Evolutionary conservation across 2,113 vertebrate genomes (phyloP).

Genomic region (Uria lomvia): DNA sequence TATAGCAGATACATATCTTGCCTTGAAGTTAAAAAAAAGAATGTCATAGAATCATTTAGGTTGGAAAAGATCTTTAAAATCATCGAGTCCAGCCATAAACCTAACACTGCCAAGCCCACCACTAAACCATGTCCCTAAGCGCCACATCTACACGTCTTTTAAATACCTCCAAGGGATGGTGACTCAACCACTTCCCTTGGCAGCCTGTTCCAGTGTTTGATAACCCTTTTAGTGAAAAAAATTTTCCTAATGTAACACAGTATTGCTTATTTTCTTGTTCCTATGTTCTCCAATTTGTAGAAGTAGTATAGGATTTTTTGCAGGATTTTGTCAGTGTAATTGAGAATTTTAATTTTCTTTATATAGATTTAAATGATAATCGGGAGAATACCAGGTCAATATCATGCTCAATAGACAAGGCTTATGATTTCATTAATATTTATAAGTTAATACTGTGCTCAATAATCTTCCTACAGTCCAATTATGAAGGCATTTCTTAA

Average conservation of each 20-base stretch:
- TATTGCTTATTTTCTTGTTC: background rate
- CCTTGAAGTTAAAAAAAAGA: background rate
- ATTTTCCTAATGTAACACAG: background rate
- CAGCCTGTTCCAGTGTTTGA: background rate
- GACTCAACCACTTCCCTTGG: background rate
- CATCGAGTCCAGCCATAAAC: background rate
- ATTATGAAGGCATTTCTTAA: background rate
- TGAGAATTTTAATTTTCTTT: background rate
- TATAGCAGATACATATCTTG: background rate
- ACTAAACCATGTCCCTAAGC: background rate
- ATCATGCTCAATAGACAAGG: background rate
- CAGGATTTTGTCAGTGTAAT: background rate
- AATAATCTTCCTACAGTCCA: background rate
- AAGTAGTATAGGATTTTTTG: background rate
- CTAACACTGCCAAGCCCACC: background rate
- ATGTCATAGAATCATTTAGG: background rate
- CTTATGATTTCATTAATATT: constrained; percentile 38
- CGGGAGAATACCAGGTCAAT: background rate
- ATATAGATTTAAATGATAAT: background rate
- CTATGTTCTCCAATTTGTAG: background rate
- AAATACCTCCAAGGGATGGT: background rate
- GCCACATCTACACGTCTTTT: rapidly evolving
- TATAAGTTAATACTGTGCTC: constrained; percentile 19
- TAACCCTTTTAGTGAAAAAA: background rate
- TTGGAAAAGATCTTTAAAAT: background rate